phyloP scores from a whole-genome alignment of 2,888 invertebrate species.

The Pseudoips prasinana region DNA sequence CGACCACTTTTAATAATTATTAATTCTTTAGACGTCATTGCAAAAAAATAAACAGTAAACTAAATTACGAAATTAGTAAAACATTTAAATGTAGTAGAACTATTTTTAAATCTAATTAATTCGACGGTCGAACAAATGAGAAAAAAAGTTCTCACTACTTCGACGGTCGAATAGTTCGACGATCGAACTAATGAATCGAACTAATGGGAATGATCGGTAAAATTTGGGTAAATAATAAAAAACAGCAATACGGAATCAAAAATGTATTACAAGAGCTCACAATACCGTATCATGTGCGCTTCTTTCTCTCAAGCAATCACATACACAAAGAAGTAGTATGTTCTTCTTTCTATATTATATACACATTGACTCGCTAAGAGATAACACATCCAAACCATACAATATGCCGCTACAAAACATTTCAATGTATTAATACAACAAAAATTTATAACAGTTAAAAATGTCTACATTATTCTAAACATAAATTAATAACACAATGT shows the following conservation, averaged over 20 bases:
- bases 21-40: too few relatives aligned
- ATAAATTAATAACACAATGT: constrained; percentile 74
- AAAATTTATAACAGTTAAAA: constrained; percentile 38
- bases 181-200: too few relatives aligned
- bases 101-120: too few relatives aligned
- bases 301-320: constrained; percentile 33
- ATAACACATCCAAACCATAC: constrained; percentile 11
- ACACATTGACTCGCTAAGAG: constrained; percentile 15
- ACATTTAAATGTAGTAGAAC: too few relatives aligned
- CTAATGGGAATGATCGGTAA: too few relatives aligned
- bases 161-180: too few relatives aligned
- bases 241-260: constrained; percentile 34
- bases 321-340: constrained; percentile 26
- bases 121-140: too few relatives aligned
- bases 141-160: too few relatives aligned
- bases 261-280: constrained; percentile 44
- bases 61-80: too few relatives aligned
- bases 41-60: too few relatives aligned
- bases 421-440: constrained; percentile 42
- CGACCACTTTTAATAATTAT: too few relatives aligned
- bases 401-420: constrained; percentile 15
- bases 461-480: constrained; percentile 54
- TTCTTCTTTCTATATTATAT: constrained; percentile 20
- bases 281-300: constrained; percentile 40
- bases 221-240: constrained; percentile 30